Base-by-base conservation (phyloP, 2,888 invertebrate genomes). In the Hanleya hanleyi region DNA sequence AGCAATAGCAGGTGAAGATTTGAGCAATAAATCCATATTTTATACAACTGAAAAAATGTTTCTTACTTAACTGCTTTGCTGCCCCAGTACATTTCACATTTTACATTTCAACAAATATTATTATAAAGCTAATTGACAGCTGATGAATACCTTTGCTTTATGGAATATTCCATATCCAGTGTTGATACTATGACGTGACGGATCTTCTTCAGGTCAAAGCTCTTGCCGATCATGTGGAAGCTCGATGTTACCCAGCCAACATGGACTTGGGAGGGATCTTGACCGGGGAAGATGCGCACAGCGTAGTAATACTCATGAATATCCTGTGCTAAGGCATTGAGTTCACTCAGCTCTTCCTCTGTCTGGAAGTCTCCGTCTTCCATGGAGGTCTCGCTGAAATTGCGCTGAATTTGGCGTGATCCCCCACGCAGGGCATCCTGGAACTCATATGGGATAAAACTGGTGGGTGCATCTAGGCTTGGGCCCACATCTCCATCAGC, bases 231-330 rank as follows among this genome's bases (percentile, higher is more conserved):
- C 74, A 81, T 84, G 81, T 92, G 91, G 90, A 97, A 99, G 88
- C 98, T 97, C 0, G 99, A 98, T 0, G 98, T 99, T 67, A 99
- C 99, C 99, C 99, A 99, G 26, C 99, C 99, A 0, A 99, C 95
- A 91, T 97, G 99, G 33, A 99, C 96, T 88, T 97, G 96, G 0
- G 95, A 94, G 0, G 97, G 97, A 88, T 98, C 97, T 91, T 98
- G 97, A 70, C 97, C 97, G 47, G 98, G 97, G 91, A 96, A 97
- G 77, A 98, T 95, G 36, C 93, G 88, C 47, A 93, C 93, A 7
- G 94, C 94, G 88, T 97, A 99, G 91, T 98, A 99, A 91, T 98
- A 99, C 90, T 99, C 99, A 88, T 99, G 98, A 88, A 99, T 97
- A 57, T 86, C 83, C 69, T 91, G 89, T 29, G 90, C 87, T 51